Base-by-base conservation (phyloP, 1,140 invertebrate species). In the Cydia fagiglandana region DNA sequence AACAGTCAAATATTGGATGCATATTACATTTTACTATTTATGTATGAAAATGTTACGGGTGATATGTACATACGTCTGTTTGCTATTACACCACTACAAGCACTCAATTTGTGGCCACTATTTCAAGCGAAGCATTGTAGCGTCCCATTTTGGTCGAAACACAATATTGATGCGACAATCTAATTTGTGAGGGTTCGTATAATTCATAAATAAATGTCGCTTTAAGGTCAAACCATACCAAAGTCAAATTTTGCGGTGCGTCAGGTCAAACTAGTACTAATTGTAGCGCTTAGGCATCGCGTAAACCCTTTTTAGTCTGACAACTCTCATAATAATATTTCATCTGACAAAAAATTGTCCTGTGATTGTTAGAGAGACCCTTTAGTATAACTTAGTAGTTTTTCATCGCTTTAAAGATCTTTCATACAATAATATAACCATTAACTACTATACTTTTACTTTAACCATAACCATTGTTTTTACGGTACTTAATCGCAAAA, bases 161-260 rank as follows among this genome's bases (percentile, higher is more conserved):
- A 17, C 53, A 24, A 24, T 61, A 61, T 61, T 61, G 56, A 61
- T 20, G 56, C 20, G 56, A 61, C 56, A 61, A 61, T 61, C 56
- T 61, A 24, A 61, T 61, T 61, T 61, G 20, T 24, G 56, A 24
- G 20, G 56, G 56, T 61, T 61, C 56, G 56, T 24, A 61, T 61
- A 61, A 61, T 24, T 61, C 56, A 61, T 61, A 61, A 24, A 61
- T 61, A 61, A 61, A 61, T 24, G 56, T 61, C 56, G 20, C 17
- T 20, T 24, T 61, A 12, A 24, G 56, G 20, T 24, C 20, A 24
- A 24, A 24, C 56, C 56, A 12, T 24, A 61, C 17, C 56, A 61
- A 53, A 53, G 17, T 24, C 20, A 24, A 24, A 24, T 61, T 61
- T 24, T 24, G 56, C 20, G 56, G 56, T 24, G 20, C 56, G 56